A percentile compares a stretch with the other conserved stretches of the same genome.
phyloP scores from a whole-genome alignment of 1,140 invertebrate genomes.

The Portunus trituberculatus region DNA sequence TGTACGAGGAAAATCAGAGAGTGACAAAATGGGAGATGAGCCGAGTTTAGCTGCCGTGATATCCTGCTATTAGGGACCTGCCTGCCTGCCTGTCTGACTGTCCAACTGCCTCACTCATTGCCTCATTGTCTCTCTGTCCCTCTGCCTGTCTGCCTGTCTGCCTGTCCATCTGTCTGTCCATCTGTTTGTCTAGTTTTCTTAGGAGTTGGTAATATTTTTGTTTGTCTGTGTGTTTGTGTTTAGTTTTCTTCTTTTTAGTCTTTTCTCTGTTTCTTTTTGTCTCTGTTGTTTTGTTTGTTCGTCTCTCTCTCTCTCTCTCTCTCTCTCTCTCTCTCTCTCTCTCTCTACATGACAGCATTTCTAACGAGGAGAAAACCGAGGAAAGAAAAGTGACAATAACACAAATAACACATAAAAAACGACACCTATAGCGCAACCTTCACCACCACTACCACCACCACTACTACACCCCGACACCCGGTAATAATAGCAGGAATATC shows the following conservation, averaged over 20 bases:
- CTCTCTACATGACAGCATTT: too few species aligned
- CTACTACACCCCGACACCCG: too few species aligned
- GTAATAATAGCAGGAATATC: too few species aligned
- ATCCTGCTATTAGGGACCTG: slow-evolving; percentile 53
- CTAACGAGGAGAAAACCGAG: too few species aligned
- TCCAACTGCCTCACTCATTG: background rate
- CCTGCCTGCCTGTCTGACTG: background rate
- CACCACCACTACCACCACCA: too few species aligned
- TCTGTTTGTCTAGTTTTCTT: background rate
- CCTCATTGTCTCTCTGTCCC: background rate
- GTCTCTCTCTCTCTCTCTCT: background rate
- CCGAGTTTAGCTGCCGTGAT: slow-evolving; percentile 45
- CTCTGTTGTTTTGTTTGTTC: background rate
- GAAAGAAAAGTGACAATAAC: too few species aligned
- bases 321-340: too few species aligned
- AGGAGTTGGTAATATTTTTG: background rate
- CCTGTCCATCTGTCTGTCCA: background rate
- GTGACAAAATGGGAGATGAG: slow-evolving; percentile 58
- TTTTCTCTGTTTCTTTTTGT: background rate
- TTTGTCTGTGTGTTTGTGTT: background rate
- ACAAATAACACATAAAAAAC: too few species aligned
- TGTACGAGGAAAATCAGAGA: slow-evolving; percentile 58
- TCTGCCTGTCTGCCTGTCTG: background rate
- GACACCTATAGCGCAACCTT: too few species aligned
- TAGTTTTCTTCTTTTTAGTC: background rate